Conservation (phyloP, 2,888 invertebrate genomes). For the Apodemia hepburni region DNA sequence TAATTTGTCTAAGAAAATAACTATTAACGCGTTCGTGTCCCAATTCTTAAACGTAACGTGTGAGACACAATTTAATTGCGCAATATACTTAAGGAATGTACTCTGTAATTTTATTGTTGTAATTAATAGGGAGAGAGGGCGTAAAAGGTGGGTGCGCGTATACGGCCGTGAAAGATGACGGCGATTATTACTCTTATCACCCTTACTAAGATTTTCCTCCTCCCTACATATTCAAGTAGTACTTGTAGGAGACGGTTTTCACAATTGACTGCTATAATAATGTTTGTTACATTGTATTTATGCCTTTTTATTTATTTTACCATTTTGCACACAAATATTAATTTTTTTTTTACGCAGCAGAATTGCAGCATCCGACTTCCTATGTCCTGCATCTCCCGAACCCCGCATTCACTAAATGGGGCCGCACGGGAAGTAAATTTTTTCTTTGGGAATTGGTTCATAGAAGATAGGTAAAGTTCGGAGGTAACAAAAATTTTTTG, state of each 20-base stretch:
- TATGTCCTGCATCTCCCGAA: no score
- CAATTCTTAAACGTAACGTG: not conserved
- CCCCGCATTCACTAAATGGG: no score
- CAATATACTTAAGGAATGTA: conserved; percentile 48
- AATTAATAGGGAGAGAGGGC: conserved; percentile 55
- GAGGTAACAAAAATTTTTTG: no score
- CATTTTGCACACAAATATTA: no score
- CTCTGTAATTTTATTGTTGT: conserved; percentile 57
- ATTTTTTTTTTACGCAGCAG: no score
- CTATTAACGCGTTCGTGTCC: not conserved
- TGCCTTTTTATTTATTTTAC: no score
- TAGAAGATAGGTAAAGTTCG: no score
- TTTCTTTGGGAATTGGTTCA: no score
- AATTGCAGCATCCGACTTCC: no score
- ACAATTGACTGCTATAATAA: conserved; percentile 1
- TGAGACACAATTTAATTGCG: conserved; percentile 24
- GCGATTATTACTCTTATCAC: conserved; percentile 70
- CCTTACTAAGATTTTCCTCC: conserved; percentile 44
- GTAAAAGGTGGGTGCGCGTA: conserved; percentile 48
- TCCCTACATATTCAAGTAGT: conserved; percentile 21
- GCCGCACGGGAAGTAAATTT: no score
- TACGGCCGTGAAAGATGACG: conserved; percentile 57
- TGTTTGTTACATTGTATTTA: not conserved
- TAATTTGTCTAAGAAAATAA: not conserved
- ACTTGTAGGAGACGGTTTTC: not conserved